Conservation (phyloP, 2,888 invertebrate genomes). For the Rambutsinella grinnellia region DNA sequence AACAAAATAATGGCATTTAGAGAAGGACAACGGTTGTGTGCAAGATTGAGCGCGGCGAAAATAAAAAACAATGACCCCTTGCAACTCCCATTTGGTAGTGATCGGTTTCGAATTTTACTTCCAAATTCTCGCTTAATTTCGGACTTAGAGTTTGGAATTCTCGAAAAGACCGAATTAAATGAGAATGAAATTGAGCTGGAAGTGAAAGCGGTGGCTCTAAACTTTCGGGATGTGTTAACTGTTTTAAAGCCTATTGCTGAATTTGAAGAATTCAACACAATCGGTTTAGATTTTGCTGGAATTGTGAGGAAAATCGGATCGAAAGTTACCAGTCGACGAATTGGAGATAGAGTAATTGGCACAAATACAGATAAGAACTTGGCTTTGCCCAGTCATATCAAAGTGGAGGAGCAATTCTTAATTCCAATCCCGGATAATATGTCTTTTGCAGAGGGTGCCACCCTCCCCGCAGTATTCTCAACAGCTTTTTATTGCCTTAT, state of each 20-base stretch:
- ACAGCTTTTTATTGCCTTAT: conserved; percentile 26
- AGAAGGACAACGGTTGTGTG: background rate
- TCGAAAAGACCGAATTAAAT: background rate
- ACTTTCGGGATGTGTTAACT: conserved; percentile 44
- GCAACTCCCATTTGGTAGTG: conserved; percentile 15
- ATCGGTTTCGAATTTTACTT: conserved; percentile 26
- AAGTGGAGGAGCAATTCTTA: background rate
- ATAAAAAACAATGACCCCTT: conserved; percentile 13
- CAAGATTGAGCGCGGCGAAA: background rate
- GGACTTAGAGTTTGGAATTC: conserved; percentile 22
- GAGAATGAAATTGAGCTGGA: conserved; percentile 32
- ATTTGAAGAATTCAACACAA: conserved; percentile 23
- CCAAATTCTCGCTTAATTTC: conserved; percentile 29
- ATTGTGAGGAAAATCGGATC: conserved; percentile 9
- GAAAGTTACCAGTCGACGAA: conserved; percentile 16
- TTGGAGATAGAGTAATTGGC: conserved; percentile 42
- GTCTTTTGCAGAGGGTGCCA: conserved; percentile 26
- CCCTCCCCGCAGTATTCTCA: conserved; percentile 28
- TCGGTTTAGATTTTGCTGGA: conserved; percentile 45
- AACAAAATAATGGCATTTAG: background rate
- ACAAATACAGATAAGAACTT: conserved; percentile 2
- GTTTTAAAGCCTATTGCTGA: conserved; percentile 35
- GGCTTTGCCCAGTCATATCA: conserved; percentile 26
- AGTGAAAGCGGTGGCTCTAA: conserved; percentile 27
- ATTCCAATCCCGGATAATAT: conserved; percentile 3